A percentile compares a stretch with the other conserved stretches of the same genome.
Conservation (phyloP, 2,888 invertebrate species). For the Leucoma salicis region DNA sequence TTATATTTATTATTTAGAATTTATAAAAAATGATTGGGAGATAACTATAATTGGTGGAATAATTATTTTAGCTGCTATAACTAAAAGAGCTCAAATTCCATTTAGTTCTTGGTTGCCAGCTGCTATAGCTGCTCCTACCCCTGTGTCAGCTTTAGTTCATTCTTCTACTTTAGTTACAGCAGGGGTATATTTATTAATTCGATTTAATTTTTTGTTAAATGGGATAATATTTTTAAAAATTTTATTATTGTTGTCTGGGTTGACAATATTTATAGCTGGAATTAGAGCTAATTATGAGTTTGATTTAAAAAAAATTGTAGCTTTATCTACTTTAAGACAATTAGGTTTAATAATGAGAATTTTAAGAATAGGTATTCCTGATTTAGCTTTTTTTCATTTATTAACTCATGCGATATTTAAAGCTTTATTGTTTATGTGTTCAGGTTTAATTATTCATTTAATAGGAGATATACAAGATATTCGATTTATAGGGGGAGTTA, state of each 20-base stretch:
- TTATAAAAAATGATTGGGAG: slow-evolving; percentile 65
- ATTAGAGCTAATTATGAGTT: slow-evolving; percentile 81
- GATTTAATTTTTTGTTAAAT: slow-evolving; percentile 81
- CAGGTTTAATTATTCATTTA: slow-evolving; percentile 86
- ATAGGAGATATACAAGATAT: slow-evolving; percentile 85
- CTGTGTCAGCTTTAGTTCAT: slow-evolving; percentile 88
- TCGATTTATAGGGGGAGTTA: slow-evolving; percentile 81
- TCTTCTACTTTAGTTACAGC: slow-evolving; percentile 91
- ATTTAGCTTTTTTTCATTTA: slow-evolving; percentile 87
- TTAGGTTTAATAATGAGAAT: slow-evolving; percentile 87
- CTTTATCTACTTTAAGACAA: slow-evolving; percentile 88
- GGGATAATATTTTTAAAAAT: slow-evolving; percentile 62
- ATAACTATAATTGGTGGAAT: slow-evolving; percentile 68
- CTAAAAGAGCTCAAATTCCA: slow-evolving; percentile 91
- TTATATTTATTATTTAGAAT: slow-evolving; percentile 79
- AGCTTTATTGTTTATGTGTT: slow-evolving; percentile 87
- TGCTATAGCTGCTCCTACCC: slow-evolving; percentile 89
- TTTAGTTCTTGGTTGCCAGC: slow-evolving; percentile 89
- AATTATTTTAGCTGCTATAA: slow-evolving; percentile 83
- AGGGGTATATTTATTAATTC: slow-evolving; percentile 88
- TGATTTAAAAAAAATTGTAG: slow-evolving; percentile 91
- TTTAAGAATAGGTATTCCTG: slow-evolving; percentile 77
- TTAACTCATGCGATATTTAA: slow-evolving; percentile 89
- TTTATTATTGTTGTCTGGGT: slow-evolving; percentile 78
- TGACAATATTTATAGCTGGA: slow-evolving; percentile 84